phyloP scores from a whole-genome alignment of 2,113 vertebrate genomes.

The Osmerus mordax region DNA sequence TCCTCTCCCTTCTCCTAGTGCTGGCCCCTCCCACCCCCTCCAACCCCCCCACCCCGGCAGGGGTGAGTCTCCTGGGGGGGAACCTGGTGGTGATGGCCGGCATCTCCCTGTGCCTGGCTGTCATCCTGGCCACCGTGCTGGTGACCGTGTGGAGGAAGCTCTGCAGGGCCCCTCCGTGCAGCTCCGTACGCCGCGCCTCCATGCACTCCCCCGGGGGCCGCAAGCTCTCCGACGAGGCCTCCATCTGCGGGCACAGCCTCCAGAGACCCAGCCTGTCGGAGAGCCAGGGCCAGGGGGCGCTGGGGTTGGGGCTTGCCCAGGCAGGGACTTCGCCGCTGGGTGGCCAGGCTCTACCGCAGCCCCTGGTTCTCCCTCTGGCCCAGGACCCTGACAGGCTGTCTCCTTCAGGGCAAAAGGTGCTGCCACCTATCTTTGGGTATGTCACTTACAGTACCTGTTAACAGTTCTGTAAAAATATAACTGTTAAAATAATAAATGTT shows the following conservation, averaged over 20 bases:
- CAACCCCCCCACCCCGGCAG: slow-evolving; percentile 41
- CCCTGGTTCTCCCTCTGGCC: slow-evolving; percentile 50
- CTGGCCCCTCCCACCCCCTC: slow-evolving; percentile 25
- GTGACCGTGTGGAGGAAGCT: slow-evolving; percentile 89
- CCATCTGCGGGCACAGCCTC: slow-evolving; percentile 82
- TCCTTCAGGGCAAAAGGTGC: slow-evolving; percentile 82
- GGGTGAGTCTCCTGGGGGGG: slow-evolving; percentile 62
- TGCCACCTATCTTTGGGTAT: slow-evolving; percentile 89
- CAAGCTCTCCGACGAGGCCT: slow-evolving; percentile 88
- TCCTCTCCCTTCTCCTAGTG: neutral
- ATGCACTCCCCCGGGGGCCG: slow-evolving; percentile 78
- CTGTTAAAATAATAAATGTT: neutral
- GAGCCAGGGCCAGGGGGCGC: slow-evolving; percentile 37
- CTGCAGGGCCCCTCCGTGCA: slow-evolving; percentile 80
- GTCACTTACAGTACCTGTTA: neutral
- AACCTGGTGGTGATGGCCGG: slow-evolving; percentile 86
- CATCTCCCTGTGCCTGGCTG: slow-evolving; percentile 87
- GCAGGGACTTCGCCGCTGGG: slow-evolving; percentile 65
- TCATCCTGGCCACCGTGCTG: slow-evolving; percentile 84
- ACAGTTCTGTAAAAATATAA: neutral
- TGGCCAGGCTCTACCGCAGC: slow-evolving; percentile 63
- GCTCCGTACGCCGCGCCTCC: slow-evolving; percentile 69
- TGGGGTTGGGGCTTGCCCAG: slow-evolving; percentile 17
- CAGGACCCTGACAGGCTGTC: slow-evolving; percentile 78
- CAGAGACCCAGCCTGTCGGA: slow-evolving; percentile 82